Evolutionary conservation across 2,888 invertebrate species (phyloP).

Genomic region (Xestia c-nigrum): DNA sequence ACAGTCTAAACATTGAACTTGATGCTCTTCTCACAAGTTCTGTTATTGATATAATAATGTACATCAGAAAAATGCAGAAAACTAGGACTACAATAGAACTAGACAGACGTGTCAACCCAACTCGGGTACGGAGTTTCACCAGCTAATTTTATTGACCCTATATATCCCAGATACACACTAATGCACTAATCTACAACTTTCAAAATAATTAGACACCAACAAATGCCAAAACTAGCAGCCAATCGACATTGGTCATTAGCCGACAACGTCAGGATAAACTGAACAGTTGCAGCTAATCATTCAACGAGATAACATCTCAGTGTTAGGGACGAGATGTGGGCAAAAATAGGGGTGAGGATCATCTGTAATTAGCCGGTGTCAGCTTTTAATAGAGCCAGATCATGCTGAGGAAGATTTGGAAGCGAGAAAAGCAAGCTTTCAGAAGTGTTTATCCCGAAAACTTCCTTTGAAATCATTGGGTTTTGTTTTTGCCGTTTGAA

Average conservation of each 20-base stretch:
- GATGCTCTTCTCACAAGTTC: too few species aligned
- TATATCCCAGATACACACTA: not conserved
- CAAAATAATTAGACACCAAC: not conserved
- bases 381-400: not conserved
- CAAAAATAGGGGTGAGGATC: conserved; percentile 14
- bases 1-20: too few species aligned
- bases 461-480: too few species aligned
- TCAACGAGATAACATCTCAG: conserved; percentile 66
- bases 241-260: conserved; percentile 46
- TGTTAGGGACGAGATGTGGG: conserved; percentile 33
- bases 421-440: not conserved
- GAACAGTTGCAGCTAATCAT: conserved; percentile 65
- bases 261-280: conserved; percentile 38
- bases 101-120: too few species aligned
- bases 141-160: not conserved
- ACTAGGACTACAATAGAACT: not conserved
- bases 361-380: not conserved
- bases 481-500: too few species aligned
- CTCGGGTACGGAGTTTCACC: too few species aligned
- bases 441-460: too few species aligned
- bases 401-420: not conserved
- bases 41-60: too few species aligned
- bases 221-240: conserved; percentile 29
- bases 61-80: too few species aligned
- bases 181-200: not conserved